These are phyloP conservation scores for Parus major DNA, from an alignment of 2,113 vertebrate genomes.

Conservation along the genomic window DNA sequence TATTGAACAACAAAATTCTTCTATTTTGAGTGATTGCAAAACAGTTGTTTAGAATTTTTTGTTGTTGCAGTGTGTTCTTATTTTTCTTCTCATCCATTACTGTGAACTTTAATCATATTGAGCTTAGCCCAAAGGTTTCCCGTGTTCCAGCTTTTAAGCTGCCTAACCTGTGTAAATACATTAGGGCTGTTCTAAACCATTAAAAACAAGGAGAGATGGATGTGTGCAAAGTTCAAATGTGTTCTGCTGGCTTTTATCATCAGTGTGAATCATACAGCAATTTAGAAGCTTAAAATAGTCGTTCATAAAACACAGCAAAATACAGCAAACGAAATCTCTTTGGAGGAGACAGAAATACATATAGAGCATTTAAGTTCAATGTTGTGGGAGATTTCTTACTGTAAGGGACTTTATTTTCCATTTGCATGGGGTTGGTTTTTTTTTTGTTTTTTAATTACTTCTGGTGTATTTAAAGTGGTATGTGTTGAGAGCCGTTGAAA, in stretches of 20 bases:
- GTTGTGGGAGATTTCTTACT: constrained; percentile 5
- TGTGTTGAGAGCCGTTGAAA: background rate
- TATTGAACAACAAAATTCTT: background rate
- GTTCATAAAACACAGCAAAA: constrained; percentile 25
- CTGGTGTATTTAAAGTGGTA: background rate
- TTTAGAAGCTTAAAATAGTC: constrained; percentile 58
- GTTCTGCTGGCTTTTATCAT: constrained; percentile 53
- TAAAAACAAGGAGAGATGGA: constrained; percentile 39
- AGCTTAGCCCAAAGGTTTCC: constrained; percentile 29
- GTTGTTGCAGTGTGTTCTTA: background rate
- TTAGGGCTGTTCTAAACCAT: constrained; percentile 42
- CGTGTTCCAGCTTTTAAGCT: constrained; percentile 42
- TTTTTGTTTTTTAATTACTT: background rate
- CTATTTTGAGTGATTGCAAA: background rate
- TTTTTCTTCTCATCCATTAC: constrained; percentile 1
- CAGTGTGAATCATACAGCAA: constrained; percentile 32
- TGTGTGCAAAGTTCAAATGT: constrained; percentile 45
- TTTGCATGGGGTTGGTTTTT: background rate
- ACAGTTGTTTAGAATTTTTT: background rate
- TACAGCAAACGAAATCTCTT: constrained; percentile 17
- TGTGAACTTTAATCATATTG: constrained; percentile 12
- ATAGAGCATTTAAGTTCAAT: background rate
- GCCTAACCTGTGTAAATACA: constrained; percentile 53
- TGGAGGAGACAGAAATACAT: background rate
- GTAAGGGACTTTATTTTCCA: background rate